Conservation (phyloP, 1,140 invertebrate species). For the Pogonomyrmex californicus region DNA sequence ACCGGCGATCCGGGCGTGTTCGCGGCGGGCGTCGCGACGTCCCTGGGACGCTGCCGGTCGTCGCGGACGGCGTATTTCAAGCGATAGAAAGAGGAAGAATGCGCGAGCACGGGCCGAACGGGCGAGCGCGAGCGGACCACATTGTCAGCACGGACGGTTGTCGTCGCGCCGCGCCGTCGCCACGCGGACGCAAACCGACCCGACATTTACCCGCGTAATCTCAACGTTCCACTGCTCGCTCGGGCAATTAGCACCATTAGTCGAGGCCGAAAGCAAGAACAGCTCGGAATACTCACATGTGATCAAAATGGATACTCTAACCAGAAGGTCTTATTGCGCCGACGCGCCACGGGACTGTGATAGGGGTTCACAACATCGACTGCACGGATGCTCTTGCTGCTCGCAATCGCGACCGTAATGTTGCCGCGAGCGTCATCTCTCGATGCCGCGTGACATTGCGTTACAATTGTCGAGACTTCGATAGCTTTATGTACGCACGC, state of each 20-base stretch:
- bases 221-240: slow-evolving; percentile 70
- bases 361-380: slow-evolving; percentile 77
- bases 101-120: slow-evolving; percentile 70
- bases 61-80: slow-evolving; percentile 47
- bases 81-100: background rate
- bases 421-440: background rate
- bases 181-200: slow-evolving; percentile 73
- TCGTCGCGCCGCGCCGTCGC: slow-evolving; percentile 55
- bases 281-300: slow-evolving; percentile 88
- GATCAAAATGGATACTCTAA: slow-evolving; percentile 89
- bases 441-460: background rate
- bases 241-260: slow-evolving; percentile 81
- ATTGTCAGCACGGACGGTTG: slow-evolving; percentile 79
- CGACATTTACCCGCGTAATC: slow-evolving; percentile 70
- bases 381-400: slow-evolving; percentile 66
- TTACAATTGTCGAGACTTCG: background rate
- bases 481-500: too few species aligned
- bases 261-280: slow-evolving; percentile 81
- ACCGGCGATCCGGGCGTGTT: too few species aligned
- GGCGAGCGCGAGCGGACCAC: slow-evolving; percentile 79
- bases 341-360: slow-evolving; percentile 80
- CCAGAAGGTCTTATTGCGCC: slow-evolving; percentile 87
- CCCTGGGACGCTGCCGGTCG: background rate
- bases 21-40: background rate
- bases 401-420: background rate